Evolutionary conservation across 2,113 vertebrate species (phyloP).

Genomic region (Tragelaphus imberbis): DNA sequence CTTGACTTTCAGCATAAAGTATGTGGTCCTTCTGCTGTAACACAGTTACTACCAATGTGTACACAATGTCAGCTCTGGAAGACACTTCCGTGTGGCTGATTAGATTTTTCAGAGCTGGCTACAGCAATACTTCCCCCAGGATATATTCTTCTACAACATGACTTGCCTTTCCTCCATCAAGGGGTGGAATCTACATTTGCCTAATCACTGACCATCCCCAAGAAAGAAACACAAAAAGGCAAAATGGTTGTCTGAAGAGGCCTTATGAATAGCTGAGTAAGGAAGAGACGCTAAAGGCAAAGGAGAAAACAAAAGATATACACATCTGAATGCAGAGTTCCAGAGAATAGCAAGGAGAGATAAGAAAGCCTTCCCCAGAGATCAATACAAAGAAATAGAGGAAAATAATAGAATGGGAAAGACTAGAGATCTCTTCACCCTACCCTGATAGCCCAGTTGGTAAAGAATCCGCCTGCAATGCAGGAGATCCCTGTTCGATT

Average conservation of each 20-base stretch:
- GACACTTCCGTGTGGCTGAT: not conserved
- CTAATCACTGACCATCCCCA: not conserved
- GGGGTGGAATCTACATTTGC: not conserved
- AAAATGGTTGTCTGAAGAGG: not conserved
- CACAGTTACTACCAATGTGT: not conserved
- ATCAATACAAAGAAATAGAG: not conserved
- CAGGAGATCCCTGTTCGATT: accelerated
- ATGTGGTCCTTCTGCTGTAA: not conserved
- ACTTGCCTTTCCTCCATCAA: not conserved
- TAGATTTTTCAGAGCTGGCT: not conserved
- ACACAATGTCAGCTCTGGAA: not conserved
- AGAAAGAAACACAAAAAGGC: not conserved
- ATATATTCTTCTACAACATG: not conserved
- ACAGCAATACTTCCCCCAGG: not conserved
- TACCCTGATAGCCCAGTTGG: not conserved
- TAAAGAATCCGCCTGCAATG: accelerated
- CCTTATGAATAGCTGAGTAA: accelerated
- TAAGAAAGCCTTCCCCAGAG: not conserved
- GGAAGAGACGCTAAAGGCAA: not conserved
- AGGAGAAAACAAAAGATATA: not conserved
- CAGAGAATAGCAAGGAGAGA: not conserved
- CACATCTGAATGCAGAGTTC: not conserved
- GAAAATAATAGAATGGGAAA: not conserved
- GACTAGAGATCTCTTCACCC: not conserved
- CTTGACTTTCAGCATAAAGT: not conserved